Evolutionary conservation across 2,888 invertebrate species (phyloP).

Genomic region (Gymnosoma rotundatum): DNA sequence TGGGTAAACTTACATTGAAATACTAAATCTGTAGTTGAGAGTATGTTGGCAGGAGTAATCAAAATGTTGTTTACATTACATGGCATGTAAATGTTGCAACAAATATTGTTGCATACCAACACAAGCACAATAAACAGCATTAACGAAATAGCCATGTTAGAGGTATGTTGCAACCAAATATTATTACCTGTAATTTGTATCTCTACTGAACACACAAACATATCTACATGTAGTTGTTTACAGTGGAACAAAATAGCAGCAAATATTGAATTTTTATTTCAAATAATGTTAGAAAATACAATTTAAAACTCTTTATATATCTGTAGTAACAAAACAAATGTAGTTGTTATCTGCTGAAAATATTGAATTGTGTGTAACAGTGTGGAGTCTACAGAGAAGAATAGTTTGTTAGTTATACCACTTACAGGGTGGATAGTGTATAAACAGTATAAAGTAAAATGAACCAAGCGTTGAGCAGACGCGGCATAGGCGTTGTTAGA

Average conservation of each 20-base stretch:
- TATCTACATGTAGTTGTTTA: background rate
- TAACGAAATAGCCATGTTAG: conserved; percentile 18
- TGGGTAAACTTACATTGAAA: background rate
- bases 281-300: too few relatives aligned
- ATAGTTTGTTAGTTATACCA: too few relatives aligned
- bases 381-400: too few relatives aligned
- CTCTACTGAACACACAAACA: conserved; percentile 13
- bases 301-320: too few relatives aligned
- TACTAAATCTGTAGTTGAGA: conserved; percentile 27
- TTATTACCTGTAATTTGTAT: conserved; percentile 64
- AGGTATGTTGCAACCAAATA: conserved; percentile 52
- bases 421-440: too few relatives aligned
- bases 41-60: conserved; percentile 51
- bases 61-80: conserved; percentile 65
- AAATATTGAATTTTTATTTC: too few relatives aligned
- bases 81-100: conserved; percentile 56
- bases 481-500: too few relatives aligned
- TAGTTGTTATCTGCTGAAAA: too few relatives aligned
- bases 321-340: too few relatives aligned
- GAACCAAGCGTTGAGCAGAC: too few relatives aligned
- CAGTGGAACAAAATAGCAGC: conserved; percentile 2
- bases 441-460: too few relatives aligned
- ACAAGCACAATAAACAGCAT: background rate
- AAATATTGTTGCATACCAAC: conserved; percentile 28
- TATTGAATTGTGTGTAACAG: too few relatives aligned